Percentiles rank a stretch among this genome's conserved stretches.
phyloP scores from a whole-genome alignment of 2,113 vertebrate species.

The Sterrhoptilus dennistouni region DNA sequence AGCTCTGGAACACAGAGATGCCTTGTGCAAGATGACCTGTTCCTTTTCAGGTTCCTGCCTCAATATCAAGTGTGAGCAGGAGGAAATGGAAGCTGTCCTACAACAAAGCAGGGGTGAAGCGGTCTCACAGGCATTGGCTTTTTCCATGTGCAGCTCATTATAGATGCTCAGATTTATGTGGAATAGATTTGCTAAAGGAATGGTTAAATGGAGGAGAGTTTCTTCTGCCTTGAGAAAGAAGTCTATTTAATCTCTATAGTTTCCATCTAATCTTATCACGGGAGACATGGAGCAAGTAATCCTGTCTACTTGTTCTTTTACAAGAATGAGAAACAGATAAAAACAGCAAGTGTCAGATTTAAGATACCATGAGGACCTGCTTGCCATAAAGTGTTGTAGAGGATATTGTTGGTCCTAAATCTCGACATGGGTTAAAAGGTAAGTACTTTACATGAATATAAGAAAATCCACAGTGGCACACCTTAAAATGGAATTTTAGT shows the following conservation, averaged over 20 bases:
- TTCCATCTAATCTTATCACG: background rate
- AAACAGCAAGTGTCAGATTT: background rate
- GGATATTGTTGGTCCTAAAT: background rate
- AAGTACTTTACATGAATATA: background rate
- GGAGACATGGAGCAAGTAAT: background rate
- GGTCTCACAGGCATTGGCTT: background rate
- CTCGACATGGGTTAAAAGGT: fast-evolving
- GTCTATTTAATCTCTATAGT: background rate
- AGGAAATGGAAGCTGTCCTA: background rate
- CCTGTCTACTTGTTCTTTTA: background rate
- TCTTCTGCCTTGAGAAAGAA: background rate
- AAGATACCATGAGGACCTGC: background rate
- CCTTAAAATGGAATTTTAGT: background rate
- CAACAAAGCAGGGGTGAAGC: background rate
- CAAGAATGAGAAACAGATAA: background rate
- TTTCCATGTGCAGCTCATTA: background rate
- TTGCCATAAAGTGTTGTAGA: background rate
- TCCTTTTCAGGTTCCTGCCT: background rate
- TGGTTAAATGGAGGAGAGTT: background rate
- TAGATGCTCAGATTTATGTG: background rate
- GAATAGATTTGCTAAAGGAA: background rate
- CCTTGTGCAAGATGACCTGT: background rate
- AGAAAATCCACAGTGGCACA: background rate
- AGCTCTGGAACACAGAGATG: background rate
- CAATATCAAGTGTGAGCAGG: background rate